phyloP scores from a whole-genome alignment of 2,113 vertebrate species.

The Petrocephalus microphthalmus region DNA sequence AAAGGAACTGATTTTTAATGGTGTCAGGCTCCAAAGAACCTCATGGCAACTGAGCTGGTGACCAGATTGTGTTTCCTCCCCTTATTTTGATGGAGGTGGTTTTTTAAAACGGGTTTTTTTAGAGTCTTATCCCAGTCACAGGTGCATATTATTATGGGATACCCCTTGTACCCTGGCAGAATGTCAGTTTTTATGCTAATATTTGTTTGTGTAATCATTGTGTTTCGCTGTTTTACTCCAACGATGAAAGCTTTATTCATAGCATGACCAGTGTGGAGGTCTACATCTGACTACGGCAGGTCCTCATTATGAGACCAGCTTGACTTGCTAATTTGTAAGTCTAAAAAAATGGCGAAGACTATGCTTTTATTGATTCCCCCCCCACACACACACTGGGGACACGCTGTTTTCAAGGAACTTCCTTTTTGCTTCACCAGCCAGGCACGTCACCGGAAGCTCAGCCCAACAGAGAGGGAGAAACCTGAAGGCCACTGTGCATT shows the following conservation, averaged over 20 bases:
- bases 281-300: background rate
- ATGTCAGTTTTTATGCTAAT: background rate
- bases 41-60: background rate
- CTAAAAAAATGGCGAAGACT: background rate
- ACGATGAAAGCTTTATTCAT: background rate
- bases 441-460: background rate
- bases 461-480: background rate
- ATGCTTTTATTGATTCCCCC: background rate
- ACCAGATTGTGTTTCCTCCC: background rate
- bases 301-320: background rate
- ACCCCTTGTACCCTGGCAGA: background rate
- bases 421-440: background rate
- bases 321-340: background rate
- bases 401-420: background rate
- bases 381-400: background rate
- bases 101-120: background rate
- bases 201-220: background rate
- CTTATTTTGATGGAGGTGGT: background rate
- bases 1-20: background rate
- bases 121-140: background rate
- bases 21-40: background rate
- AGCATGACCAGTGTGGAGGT: background rate
- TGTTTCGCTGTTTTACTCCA: background rate
- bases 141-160: background rate
- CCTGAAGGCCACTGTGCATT: background rate